phyloP scores from a whole-genome alignment of 2,113 vertebrate genomes.

The Willisornis vidua region DNA sequence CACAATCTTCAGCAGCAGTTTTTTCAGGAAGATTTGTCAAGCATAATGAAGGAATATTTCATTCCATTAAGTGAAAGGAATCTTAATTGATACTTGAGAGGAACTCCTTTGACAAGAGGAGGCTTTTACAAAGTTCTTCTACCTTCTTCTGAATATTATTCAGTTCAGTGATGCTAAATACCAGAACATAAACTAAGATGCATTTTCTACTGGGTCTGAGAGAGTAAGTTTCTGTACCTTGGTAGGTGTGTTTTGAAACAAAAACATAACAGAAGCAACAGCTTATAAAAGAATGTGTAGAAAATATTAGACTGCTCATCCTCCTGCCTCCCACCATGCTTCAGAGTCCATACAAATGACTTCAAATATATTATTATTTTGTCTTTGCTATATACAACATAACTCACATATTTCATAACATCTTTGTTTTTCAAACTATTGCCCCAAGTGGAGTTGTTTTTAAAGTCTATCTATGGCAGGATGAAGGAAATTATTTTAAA shows the following conservation, averaged over 20 bases:
- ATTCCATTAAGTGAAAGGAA: neutral
- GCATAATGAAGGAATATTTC: neutral
- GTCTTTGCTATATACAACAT: neutral
- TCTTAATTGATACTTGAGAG: constrained; percentile 12
- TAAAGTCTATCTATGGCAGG: neutral
- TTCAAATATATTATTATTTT: neutral
- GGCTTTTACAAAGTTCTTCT: neutral
- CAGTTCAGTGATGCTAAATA: neutral
- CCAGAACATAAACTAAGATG: neutral
- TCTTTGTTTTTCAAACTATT: neutral
- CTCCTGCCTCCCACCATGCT: neutral
- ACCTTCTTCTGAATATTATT: neutral
- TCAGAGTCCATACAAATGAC: neutral
- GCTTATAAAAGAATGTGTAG: neutral
- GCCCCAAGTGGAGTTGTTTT: neutral
- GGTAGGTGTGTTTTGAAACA: neutral
- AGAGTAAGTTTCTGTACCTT: neutral
- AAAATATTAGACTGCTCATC: neutral
- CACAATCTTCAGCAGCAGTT: neutral
- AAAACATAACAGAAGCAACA: neutral
- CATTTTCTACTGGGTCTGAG: neutral
- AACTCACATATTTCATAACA: neutral
- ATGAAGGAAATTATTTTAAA: neutral
- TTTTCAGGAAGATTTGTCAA: neutral
- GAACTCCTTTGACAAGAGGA: neutral